Evolutionary conservation across 2,888 invertebrate species (phyloP).

Genomic region (Nomada hirtipes): DNA sequence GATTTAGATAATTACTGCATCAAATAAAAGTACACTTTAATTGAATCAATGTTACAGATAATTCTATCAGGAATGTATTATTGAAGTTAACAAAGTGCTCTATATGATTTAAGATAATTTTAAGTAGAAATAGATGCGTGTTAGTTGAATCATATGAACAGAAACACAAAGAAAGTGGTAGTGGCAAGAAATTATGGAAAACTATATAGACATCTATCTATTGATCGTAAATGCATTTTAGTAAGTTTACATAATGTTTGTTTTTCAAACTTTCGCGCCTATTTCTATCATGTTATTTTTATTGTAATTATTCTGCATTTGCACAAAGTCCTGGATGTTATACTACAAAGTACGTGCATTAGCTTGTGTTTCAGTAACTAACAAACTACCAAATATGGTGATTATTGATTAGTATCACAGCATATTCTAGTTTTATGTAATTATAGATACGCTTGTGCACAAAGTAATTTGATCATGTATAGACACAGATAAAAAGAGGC

Average conservation of each 20-base stretch:
- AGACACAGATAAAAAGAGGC: constrained; percentile 18
- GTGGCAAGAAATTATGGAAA: constrained; percentile 23
- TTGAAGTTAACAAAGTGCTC: constrained; percentile 33
- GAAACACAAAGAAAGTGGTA: constrained; percentile 5
- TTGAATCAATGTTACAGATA: constrained; percentile 25
- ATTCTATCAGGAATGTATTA: constrained; percentile 22
- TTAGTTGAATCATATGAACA: constrained; percentile 19
- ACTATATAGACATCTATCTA: not conserved
- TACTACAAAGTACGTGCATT: constrained; percentile 14
- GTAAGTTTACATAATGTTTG: constrained; percentile 6
- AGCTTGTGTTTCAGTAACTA: constrained; percentile 32
- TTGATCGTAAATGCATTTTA: constrained; percentile 35
- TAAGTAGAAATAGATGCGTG: constrained; percentile 22
- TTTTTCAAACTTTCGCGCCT: constrained; percentile 32
- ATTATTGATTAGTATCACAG: constrained; percentile 15
- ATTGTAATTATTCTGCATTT: constrained; percentile 26
- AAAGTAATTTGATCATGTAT: constrained; percentile 34
- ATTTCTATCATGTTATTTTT: constrained; percentile 27
- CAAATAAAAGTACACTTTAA: constrained; percentile 38
- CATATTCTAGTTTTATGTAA: constrained; percentile 29
- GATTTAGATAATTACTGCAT: constrained; percentile 42
- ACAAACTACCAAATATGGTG: constrained; percentile 22
- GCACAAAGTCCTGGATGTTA: constrained; percentile 16
- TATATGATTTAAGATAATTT: constrained; percentile 37
- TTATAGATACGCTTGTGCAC: constrained; percentile 29